Base-by-base conservation (phyloP, 2,888 invertebrate genomes). In the Microctonus brassicae region DNA sequence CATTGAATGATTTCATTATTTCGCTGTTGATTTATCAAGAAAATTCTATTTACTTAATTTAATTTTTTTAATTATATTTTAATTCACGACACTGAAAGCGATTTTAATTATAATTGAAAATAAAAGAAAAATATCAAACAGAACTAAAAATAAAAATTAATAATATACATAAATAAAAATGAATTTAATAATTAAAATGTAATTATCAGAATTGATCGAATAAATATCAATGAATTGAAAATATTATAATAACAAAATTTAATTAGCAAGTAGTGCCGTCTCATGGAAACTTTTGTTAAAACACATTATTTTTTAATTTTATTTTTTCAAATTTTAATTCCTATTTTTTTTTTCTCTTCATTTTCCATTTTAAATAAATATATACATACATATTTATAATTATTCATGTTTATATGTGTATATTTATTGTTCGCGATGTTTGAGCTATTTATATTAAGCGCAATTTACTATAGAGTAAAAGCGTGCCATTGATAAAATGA, bases 1-100 rank as follows among this genome's bases (percentile, higher is more conserved):
- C 72, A 76, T 62, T 74, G 73, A 78, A 78, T 73, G 76, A 78
- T 68, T 33, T 58, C 13, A 36, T 36, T 36, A 20, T 61, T 33
- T 58, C 29, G 17, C 24, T 24, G 42, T 42, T 13, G n/a, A 42
- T 42, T 42, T n/a, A 42, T 13, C 6, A 3, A n/a, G 22, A 53
- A n/a, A 22, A 53, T 53, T 53, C 10, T 53, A 53, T 53, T 53
- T 53, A 55, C 55, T 55, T 24, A 24, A 55, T 55, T 24, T 11
- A 55, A 55, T n/a, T 24, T 55, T 9, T 55, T 55, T 9, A 55
- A 20, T 53, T 24, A 53, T 53, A 53, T 13, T 42, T 42, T 42
- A 42, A 5, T 29, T 29, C 29, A 29, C 47, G 17, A 47, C 47
- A 47, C 20, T 47, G 2, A 17, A 47, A 17, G 17, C n/a, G 1